phyloP scores from a whole-genome alignment of 2,797 vertebrate genomes.

The Helicolenus hilgendorfi region DNA sequence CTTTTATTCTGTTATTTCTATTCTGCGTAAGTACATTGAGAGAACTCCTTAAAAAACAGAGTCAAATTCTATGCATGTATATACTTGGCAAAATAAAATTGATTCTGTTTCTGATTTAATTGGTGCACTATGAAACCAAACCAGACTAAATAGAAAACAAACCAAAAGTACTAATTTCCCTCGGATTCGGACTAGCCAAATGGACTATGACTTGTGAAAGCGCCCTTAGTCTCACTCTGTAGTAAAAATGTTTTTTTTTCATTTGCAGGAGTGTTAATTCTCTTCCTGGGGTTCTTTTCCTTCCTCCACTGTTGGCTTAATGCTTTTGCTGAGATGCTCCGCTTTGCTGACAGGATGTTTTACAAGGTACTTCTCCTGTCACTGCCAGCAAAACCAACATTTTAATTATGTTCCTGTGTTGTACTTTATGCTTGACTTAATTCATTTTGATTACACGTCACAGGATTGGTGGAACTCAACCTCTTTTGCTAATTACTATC shows the following conservation, averaged over 20 bases:
- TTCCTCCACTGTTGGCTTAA: constrained; percentile 99
- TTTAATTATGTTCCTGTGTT: neutral
- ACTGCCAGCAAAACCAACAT: neutral
- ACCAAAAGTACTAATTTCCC: no score
- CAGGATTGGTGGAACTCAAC: constrained; percentile 99
- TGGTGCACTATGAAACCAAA: no score
- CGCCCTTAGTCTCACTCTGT: neutral
- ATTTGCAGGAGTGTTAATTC: constrained; percentile 92
- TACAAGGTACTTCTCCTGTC: constrained; percentile 90
- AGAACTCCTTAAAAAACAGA: no score
- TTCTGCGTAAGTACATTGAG: no score
- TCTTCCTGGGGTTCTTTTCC: constrained; percentile 95
- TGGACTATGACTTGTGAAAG: no score
- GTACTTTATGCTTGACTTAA: neutral
- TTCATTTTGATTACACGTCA: neutral
- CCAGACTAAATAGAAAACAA: no score
- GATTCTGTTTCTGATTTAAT: no score
- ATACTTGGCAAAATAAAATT: no score
- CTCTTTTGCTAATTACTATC: constrained; percentile 97
- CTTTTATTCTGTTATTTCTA: no score
- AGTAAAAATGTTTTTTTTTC: neutral
- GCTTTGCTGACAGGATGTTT: constrained; percentile 98
- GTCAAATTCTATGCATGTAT: no score
- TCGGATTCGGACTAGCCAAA: no score
- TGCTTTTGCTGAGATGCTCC: constrained; percentile 98